A percentile compares a stretch with the other conserved stretches of the same genome.
phyloP scores from a whole-genome alignment of 2,113 vertebrate species.

The Pelmatolapia mariae region DNA sequence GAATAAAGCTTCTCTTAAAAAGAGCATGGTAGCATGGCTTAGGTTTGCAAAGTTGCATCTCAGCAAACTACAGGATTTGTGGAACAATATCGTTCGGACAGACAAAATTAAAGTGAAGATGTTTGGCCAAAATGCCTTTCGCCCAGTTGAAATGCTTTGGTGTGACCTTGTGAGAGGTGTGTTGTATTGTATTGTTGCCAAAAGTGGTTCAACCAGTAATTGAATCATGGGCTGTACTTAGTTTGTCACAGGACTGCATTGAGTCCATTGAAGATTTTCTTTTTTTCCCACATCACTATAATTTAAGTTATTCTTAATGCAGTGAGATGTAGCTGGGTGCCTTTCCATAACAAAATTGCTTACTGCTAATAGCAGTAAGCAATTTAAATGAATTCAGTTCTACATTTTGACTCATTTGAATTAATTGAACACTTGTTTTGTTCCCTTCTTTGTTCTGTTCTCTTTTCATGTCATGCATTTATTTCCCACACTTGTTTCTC shows the following conservation, averaged over 20 bases:
- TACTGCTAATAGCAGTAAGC: background rate
- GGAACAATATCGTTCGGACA: background rate
- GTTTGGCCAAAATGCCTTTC: background rate
- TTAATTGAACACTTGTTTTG: background rate
- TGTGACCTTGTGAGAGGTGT: background rate
- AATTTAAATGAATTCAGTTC: background rate
- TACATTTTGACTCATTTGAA: background rate
- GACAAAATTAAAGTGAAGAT: background rate
- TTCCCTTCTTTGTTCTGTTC: background rate
- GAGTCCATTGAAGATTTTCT: background rate
- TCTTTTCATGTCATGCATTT: background rate
- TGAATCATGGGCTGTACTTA: background rate
- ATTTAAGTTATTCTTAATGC: background rate
- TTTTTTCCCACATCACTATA: accelerated
- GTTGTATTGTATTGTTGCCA: background rate
- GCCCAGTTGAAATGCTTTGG: background rate
- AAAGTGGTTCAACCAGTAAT: background rate
- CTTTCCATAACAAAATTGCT: background rate
- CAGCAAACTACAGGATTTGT: no score
- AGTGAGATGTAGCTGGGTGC: background rate
- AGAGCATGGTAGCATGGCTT: no score
- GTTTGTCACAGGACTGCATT: background rate
- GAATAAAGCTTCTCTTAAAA: background rate
- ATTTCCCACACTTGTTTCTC: background rate
- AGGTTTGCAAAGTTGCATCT: no score